Conservation (phyloP, 2,797 vertebrate species). For the Cuniculus paca region DNA sequence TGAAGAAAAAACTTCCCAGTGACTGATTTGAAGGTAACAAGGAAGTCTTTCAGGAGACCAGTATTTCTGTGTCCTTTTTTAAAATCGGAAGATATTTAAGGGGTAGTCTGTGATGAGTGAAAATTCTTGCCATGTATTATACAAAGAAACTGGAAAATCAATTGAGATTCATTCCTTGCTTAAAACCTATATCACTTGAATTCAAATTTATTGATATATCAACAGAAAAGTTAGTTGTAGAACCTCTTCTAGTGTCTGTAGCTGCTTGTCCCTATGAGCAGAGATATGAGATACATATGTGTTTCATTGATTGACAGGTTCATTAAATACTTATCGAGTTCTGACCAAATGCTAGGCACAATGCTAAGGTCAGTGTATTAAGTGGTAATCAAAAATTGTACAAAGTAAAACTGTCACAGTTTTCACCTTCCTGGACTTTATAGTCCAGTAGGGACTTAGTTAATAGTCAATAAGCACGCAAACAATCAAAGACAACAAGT, state of each 20-base stretch:
- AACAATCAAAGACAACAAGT: not conserved
- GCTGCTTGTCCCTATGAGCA: not conserved
- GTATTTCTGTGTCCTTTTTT: not conserved
- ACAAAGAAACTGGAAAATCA: not conserved
- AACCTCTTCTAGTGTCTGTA: not conserved
- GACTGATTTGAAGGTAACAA: slow-evolving; percentile 26
- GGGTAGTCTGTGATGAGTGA: not conserved
- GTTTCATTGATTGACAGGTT: not conserved
- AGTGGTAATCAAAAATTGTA: not conserved
- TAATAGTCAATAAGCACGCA: not conserved
- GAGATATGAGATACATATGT: not conserved
- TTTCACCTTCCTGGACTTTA: not conserved
- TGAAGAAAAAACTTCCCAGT: slow-evolving; percentile 18
- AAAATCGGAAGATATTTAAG: not conserved
- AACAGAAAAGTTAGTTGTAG: not conserved
- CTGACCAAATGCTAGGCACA: not conserved
- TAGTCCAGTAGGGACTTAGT: not conserved
- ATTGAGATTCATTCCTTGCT: slow-evolving; percentile 37
- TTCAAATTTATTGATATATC: not conserved
- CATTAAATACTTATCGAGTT: not conserved
- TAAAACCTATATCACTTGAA: slow-evolving; percentile 32
- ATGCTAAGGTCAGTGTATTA: not conserved
- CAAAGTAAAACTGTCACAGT: not conserved
- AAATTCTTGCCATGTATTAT: slow-evolving; percentile 39
- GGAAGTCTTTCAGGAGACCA: not conserved